Evolutionary conservation across 1,140 invertebrate species (phyloP).

Genomic region (Macrocentrus cingulum): DNA sequence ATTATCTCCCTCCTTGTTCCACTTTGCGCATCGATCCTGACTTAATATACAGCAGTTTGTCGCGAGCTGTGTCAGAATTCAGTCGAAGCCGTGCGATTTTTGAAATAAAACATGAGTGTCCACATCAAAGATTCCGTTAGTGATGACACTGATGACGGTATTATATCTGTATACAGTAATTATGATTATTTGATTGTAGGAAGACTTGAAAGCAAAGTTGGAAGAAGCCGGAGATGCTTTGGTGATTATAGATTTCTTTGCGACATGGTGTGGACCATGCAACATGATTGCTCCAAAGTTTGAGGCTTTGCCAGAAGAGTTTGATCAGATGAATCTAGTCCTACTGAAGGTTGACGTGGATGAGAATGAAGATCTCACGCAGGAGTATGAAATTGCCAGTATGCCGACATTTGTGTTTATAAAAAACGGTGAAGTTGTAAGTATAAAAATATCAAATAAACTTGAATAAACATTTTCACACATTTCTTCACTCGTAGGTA

Average conservation of each 20-base stretch:
- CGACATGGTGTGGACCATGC: slow-evolving; percentile 90
- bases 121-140: too few species aligned
- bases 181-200: slow-evolving; percentile 48
- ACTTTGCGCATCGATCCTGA: too few species aligned
- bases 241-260: slow-evolving; percentile 87
- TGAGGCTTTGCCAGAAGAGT: slow-evolving; percentile 67
- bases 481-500: slow-evolving; percentile 48
- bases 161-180: too few species aligned
- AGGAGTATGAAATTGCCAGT: slow-evolving; percentile 77
- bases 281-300: slow-evolving; percentile 85
- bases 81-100: too few species aligned
- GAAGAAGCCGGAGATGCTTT: slow-evolving; percentile 77
- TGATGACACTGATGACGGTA: background rate
- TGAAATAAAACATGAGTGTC: too few species aligned
- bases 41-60: too few species aligned
- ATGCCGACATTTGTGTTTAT: slow-evolving; percentile 95
- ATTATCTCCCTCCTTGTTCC: too few species aligned
- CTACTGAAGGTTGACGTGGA: slow-evolving; percentile 85
- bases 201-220: slow-evolving; percentile 73
- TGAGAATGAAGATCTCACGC: slow-evolving; percentile 80
- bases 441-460: slow-evolving; percentile 16
- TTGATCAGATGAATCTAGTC: slow-evolving; percentile 64
- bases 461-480: slow-evolving; percentile 30
- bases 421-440: slow-evolving; percentile 71
- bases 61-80: too few species aligned